Conservation (phyloP, 2,797 vertebrate species). For the Anguilla obscura region DNA sequence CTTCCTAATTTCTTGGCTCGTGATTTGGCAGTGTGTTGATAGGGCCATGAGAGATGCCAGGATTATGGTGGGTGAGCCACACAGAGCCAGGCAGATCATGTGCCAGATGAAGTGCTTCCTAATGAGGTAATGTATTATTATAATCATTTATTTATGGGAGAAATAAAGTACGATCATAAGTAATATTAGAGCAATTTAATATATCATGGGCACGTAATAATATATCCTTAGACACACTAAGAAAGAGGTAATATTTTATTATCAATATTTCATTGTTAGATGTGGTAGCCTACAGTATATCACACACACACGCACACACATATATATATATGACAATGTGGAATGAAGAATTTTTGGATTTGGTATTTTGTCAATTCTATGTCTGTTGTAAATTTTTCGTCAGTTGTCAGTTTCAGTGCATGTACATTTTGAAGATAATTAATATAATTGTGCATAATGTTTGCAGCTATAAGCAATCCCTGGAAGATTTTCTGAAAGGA, state of each 20-base stretch:
- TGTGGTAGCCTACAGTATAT: no score
- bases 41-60: conserved; percentile 43
- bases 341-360: no score
- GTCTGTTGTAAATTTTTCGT: background rate
- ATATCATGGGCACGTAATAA: background rate
- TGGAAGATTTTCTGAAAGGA: conserved; percentile 75
- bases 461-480: conserved; percentile 74
- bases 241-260: no score
- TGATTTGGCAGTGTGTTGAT: conserved; percentile 56
- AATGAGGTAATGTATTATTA: conserved; percentile 53
- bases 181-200: background rate
- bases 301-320: no score
- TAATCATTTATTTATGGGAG: background rate
- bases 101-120: conserved; percentile 62
- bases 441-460: background rate
- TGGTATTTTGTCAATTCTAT: background rate
- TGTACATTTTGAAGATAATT: background rate
- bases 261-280: background rate
- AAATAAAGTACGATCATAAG: background rate
- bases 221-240: background rate
- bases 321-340: no score
- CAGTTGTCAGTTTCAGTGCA: background rate
- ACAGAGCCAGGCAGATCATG: conserved; percentile 51
- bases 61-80: conserved; percentile 47
- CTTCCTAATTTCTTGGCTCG: background rate